phyloP scores from a whole-genome alignment of 30 jellyfish, hydroid and myxozoan species.

The Cassiopea andromeda region DNA sequence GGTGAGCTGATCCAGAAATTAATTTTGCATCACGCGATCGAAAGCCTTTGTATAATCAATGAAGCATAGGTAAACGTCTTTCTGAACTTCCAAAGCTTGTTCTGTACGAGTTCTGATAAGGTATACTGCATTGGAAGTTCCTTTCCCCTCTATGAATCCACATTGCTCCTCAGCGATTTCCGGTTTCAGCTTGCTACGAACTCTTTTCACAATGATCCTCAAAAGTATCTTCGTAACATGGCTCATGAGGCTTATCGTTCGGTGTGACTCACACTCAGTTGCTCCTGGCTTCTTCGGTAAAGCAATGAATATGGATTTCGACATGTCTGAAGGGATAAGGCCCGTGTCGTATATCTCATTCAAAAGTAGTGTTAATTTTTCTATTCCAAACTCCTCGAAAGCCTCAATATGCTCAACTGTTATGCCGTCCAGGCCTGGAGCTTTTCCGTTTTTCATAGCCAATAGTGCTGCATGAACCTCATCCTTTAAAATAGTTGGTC shows the following conservation, averaged over 20 bases:
- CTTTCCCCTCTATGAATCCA: constrained; percentile 23
- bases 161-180: constrained; percentile 23
- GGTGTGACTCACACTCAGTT: constrained; percentile 6
- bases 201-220: background rate
- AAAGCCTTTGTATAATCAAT: constrained; percentile 32
- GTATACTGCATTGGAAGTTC: constrained; percentile 13
- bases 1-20: background rate
- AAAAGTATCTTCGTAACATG: constrained; percentile 15
- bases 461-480: constrained; percentile 4
- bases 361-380: background rate
- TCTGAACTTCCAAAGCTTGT: constrained; percentile 7
- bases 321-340: constrained; percentile 9
- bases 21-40: background rate
- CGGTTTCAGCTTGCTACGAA: background rate
- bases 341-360: constrained; percentile 31
- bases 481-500: background rate
- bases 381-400: constrained; percentile 13
- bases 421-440: constrained; percentile 25
- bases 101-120: background rate
- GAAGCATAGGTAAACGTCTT: constrained; percentile 15
- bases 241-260: constrained; percentile 56
- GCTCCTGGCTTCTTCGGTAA: constrained; percentile 46
- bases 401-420: background rate
- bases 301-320: constrained; percentile 28
- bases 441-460: background rate